Conservation (phyloP, 2,113 vertebrate genomes). For the Anser cygnoides region DNA sequence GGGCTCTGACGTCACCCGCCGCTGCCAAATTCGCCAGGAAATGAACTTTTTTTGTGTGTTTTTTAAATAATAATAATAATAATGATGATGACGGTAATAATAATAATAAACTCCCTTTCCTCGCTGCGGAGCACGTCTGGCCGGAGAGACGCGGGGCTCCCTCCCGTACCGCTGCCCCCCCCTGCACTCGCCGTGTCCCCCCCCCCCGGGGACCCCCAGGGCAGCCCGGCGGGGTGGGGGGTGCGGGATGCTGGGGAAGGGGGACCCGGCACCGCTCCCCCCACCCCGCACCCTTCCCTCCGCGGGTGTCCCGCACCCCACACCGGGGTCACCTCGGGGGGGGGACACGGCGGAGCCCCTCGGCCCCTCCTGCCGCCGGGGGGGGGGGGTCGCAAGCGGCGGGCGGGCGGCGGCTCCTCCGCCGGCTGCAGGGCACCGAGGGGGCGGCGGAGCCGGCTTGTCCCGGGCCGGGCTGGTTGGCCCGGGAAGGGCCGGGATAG, state of each 20-base stretch:
- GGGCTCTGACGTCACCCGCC: conserved; percentile 86
- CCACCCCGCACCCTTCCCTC: no score
- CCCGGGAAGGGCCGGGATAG: neutral
- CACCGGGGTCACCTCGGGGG: no score
- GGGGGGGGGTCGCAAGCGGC: no score
- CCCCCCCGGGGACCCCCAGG: neutral
- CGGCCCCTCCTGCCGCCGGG: no score
- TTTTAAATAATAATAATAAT: conserved; percentile 63
- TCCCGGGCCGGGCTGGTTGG: neutral
- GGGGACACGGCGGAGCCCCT: no score
- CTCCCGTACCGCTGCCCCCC: neutral
- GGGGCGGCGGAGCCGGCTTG: neutral
- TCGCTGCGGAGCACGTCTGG: neutral
- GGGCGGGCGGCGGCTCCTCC: no score
- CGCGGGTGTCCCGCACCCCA: no score
- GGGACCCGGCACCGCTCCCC: neutral
- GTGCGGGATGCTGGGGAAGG: neutral
- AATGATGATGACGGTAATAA: conserved; percentile 30
- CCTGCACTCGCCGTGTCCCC: no score
- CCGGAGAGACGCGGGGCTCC: neutral
- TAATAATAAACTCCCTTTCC: conserved; percentile 6
- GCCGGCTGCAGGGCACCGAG: no score
- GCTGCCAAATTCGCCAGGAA: conserved; percentile 82
- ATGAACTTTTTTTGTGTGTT: conserved; percentile 66
- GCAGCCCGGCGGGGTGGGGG: no score